Evolutionary conservation across 2,888 invertebrate species (phyloP).

Genomic region (Rhamnusium bicolor): DNA sequence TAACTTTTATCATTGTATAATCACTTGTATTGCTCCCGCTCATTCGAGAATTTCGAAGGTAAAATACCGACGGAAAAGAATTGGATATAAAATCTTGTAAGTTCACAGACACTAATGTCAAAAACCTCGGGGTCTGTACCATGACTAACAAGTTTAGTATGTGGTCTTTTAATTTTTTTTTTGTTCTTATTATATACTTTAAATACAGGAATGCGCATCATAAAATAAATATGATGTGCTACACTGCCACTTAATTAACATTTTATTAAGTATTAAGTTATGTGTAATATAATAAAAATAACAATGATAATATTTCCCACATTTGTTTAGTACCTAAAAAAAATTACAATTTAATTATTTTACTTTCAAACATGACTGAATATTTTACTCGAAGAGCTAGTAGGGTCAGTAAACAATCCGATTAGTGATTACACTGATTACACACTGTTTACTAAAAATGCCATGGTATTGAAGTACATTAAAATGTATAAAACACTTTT

Average conservation of each 20-base stretch:
- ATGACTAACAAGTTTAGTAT: slow-evolving; percentile 53
- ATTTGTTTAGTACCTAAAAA: too few species aligned
- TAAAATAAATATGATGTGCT: slow-evolving; percentile 7
- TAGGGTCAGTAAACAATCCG: slow-evolving; percentile 22
- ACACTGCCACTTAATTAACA: not conserved
- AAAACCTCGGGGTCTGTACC: slow-evolving; percentile 42
- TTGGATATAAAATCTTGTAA: slow-evolving; percentile 18
- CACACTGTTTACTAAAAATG: too few species aligned
- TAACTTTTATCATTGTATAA: not conserved
- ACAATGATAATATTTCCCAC: not conserved
- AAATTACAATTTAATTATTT: too few species aligned
- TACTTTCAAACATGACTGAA: too few species aligned
- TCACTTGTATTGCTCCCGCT: not conserved
- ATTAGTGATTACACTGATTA: slow-evolving; percentile 2
- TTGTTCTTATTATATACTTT: slow-evolving; percentile 25
- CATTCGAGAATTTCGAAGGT: not conserved
- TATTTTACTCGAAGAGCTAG: not conserved
- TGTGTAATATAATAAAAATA: too few species aligned
- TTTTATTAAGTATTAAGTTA: not conserved
- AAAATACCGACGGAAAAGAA: slow-evolving; percentile 4
- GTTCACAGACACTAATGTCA: slow-evolving; percentile 46
- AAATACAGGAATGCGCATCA: slow-evolving; percentile 36
- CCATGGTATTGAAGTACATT: slow-evolving; percentile 25
- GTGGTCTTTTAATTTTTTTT: slow-evolving; percentile 43
- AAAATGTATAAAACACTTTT: slow-evolving; percentile 7